Evolutionary conservation across 2,797 vertebrate species (phyloP).

Genomic region (Limosa lapponica): DNA sequence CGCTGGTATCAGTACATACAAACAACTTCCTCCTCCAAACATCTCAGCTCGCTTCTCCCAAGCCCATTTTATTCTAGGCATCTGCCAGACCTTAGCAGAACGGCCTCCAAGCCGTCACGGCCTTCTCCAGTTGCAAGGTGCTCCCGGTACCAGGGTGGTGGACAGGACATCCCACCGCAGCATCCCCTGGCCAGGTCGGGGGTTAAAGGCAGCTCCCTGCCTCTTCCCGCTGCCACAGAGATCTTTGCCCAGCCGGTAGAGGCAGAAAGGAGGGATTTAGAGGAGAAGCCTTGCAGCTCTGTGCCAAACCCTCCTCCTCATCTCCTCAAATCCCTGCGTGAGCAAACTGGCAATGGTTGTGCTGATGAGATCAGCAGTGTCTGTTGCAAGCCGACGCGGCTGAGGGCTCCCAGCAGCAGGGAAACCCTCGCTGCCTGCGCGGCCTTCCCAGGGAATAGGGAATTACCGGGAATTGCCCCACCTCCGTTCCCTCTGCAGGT

Average conservation of each 20-base stretch:
- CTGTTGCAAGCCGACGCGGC: neutral
- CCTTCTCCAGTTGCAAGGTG: neutral
- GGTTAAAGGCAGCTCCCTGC: neutral
- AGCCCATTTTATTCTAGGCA: neutral
- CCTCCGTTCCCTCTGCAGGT: neutral
- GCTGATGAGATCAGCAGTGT: neutral
- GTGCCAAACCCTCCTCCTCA: conserved; percentile 15
- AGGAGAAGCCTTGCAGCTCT: neutral
- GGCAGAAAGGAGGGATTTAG: neutral
- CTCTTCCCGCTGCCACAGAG: neutral
- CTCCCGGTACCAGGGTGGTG: rapidly evolving
- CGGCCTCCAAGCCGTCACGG: neutral
- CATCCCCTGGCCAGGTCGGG: rapidly evolving
- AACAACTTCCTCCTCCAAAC: neutral
- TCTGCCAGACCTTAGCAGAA: neutral
- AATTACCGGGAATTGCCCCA: neutral
- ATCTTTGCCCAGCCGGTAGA: neutral
- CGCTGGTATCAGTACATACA: rapidly evolving
- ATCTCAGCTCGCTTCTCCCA: neutral
- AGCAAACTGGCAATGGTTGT: neutral
- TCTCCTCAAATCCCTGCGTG: neutral
- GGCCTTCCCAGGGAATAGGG: neutral
- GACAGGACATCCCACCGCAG: neutral
- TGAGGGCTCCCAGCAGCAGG: neutral
- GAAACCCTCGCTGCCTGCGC: neutral